A percentile compares a stretch with the other conserved stretches of the same genome.
Evolutionary conservation across 2,797 vertebrate species (phyloP).

Genomic region (Phaenicophaeus curvirostris): DNA sequence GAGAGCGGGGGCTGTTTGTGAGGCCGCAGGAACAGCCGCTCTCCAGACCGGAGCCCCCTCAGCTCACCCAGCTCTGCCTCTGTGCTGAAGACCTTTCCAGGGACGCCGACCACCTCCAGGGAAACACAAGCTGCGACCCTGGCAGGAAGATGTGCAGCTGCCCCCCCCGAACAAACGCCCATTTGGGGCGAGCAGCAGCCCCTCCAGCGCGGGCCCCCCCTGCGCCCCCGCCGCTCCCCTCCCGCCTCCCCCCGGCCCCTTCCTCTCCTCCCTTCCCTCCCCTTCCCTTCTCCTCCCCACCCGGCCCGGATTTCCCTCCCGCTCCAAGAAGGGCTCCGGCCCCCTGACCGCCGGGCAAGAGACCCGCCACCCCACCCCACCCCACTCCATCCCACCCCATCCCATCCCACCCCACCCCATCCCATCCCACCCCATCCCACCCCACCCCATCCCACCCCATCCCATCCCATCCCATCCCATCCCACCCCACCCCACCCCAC

Average conservation of each 20-base stretch:
- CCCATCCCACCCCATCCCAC: no score
- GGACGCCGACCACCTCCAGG: constrained; percentile 81
- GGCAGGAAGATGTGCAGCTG: no score
- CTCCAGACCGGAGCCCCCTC: constrained; percentile 85
- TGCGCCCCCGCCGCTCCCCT: rapidly evolving
- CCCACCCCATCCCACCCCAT: no score
- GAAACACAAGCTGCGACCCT: rapidly evolving
- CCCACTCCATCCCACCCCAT: no score
- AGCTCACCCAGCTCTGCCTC: constrained; percentile 68
- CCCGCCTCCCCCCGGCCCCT: neutral
- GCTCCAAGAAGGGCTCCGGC: constrained; percentile 82
- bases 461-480: no score
- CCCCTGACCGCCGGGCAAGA: constrained; percentile 91
- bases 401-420: no score
- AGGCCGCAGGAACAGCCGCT: constrained; percentile 89
- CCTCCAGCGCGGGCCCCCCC: no score
- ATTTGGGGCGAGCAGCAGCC: no score
- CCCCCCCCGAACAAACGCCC: no score
- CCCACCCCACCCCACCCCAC: no score
- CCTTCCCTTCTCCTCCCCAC: neutral
- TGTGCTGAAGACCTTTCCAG: constrained; percentile 90
- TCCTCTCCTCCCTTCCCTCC: neutral
- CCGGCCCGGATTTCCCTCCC: constrained; percentile 61
- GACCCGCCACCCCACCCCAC: no score
- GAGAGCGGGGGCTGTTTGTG: constrained; percentile 76